Conservation (phyloP, 2,888 invertebrate species). For the Nebria salina region DNA sequence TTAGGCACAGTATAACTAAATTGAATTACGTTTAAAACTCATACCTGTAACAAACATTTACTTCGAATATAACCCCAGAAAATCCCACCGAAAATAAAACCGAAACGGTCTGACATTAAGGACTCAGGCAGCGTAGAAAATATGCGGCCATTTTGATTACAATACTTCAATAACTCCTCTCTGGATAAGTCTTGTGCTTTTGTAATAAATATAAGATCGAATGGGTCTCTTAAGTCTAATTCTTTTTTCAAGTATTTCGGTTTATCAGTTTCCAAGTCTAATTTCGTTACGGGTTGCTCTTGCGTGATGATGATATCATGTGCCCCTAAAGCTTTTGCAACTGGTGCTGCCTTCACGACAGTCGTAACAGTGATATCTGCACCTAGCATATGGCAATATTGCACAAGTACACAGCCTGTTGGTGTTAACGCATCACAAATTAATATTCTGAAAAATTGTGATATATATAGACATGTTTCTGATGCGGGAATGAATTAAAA, state of each 20-base stretch:
- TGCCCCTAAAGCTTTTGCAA: slow-evolving; percentile 68
- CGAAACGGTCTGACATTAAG: slow-evolving; percentile 66
- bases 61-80: slow-evolving; percentile 63
- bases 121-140: slow-evolving; percentile 65
- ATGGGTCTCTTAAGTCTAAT: slow-evolving; percentile 55
- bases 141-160: slow-evolving; percentile 53
- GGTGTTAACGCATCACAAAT: slow-evolving; percentile 69
- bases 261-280: slow-evolving; percentile 43
- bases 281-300: slow-evolving; percentile 50
- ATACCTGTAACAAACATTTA: slow-evolving; percentile 62
- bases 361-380: slow-evolving; percentile 67
- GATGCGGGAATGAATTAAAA: no score
- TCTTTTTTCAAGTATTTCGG: slow-evolving; percentile 54
- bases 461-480: slow-evolving; percentile 18
- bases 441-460: slow-evolving; percentile 62
- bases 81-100: slow-evolving; percentile 63
- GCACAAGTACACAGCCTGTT: slow-evolving; percentile 69
- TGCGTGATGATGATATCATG: slow-evolving; percentile 64
- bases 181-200: slow-evolving; percentile 52
- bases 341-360: slow-evolving; percentile 64
- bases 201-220: slow-evolving; percentile 58
- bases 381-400: slow-evolving; percentile 68
- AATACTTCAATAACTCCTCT: slow-evolving; percentile 53
- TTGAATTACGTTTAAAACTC: slow-evolving; percentile 28
- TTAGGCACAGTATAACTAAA: background rate